Conservation (phyloP, 2,113 vertebrate genomes). For the Hippocampus abdominalis region DNA sequence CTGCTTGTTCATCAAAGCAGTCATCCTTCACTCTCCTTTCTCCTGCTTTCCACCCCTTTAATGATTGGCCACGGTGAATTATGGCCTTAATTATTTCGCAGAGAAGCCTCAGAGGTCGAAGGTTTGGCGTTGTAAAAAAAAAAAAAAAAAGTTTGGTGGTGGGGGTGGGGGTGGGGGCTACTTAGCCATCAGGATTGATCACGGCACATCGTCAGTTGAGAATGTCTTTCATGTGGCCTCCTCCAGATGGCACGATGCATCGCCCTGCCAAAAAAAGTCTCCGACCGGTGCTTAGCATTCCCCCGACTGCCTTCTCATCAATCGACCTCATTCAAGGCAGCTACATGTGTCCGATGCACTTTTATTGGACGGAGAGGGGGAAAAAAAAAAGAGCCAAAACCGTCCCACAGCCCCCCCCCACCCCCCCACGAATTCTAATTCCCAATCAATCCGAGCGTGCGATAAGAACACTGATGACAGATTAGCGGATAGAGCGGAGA, state of each 20-base stretch:
- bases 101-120: constrained; percentile 38
- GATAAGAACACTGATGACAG: constrained; percentile 65
- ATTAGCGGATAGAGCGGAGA: constrained; percentile 66
- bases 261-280: constrained; percentile 55
- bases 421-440: constrained; percentile 54
- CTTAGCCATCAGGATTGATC: constrained; percentile 64
- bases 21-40: constrained; percentile 34
- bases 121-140: neutral
- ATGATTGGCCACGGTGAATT: constrained; percentile 65
- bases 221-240: constrained; percentile 66
- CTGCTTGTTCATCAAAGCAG: constrained; percentile 47
- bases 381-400: constrained; percentile 19
- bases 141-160: constrained; percentile 42
- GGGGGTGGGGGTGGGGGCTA: constrained; percentile 51
- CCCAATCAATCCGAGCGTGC: constrained; percentile 68
- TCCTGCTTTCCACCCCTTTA: constrained; percentile 49
- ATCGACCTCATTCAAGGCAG: constrained; percentile 60
- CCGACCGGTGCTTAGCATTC: constrained; percentile 65
- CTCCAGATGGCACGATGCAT: constrained; percentile 69
- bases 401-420: constrained; percentile 40
- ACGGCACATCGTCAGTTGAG: constrained; percentile 68
- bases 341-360: constrained; percentile 28
- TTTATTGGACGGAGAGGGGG: constrained; percentile 38
- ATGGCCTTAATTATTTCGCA: constrained; percentile 65
- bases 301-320: constrained; percentile 50